These are phyloP conservation scores for Pampusana beccarii DNA, from an alignment of 2,113 vertebrate species.

Conservation along the genomic window DNA sequence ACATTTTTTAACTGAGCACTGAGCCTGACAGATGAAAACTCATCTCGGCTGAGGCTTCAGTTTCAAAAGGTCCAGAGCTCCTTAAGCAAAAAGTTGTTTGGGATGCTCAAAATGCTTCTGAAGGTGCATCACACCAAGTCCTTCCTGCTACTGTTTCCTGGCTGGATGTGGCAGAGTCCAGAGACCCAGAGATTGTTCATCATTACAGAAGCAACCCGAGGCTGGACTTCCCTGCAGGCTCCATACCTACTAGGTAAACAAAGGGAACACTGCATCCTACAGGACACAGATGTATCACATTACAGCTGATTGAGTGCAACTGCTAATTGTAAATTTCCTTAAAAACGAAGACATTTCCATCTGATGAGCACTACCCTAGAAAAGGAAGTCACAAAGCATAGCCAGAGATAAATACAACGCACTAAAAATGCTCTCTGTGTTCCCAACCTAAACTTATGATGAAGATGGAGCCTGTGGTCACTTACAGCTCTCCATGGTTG, in stretches of 20 bases:
- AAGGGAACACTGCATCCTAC: background rate
- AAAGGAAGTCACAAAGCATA: background rate
- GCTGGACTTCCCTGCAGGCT: background rate
- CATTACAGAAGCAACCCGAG: background rate
- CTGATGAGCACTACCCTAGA: background rate
- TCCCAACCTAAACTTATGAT: background rate
- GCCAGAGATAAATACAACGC: background rate
- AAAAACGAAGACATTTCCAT: background rate
- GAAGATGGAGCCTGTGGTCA: background rate
- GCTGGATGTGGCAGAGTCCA: background rate
- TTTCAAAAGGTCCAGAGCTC: background rate
- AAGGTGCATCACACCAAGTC: fast-evolving
- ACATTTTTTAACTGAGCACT: background rate
- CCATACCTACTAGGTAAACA: background rate
- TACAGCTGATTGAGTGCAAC: background rate
- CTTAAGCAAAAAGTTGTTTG: background rate
- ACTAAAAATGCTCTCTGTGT: background rate
- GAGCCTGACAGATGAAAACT: background rate
- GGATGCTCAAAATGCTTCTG: background rate
- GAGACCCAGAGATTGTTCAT: background rate
- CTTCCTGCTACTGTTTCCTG: background rate
- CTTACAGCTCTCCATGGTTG: background rate
- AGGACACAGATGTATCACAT: background rate
- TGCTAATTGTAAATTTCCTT: background rate
- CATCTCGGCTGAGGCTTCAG: background rate